Conservation (phyloP, 2,797 vertebrate genomes). For the Acrocephalus scirpaceus region DNA sequence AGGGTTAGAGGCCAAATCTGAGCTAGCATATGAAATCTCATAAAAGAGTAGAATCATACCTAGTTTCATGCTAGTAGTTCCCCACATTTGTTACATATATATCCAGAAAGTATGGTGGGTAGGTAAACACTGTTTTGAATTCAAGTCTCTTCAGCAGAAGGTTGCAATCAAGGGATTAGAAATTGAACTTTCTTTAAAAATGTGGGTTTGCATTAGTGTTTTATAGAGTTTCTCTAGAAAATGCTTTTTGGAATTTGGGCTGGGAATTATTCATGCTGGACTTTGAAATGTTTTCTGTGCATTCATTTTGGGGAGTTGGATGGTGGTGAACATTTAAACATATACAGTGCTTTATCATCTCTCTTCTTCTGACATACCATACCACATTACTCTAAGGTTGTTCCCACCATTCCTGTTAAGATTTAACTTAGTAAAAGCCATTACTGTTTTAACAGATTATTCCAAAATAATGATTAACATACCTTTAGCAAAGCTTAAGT, state of each 20-base stretch:
- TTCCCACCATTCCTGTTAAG: constrained; percentile 40
- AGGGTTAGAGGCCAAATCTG: neutral
- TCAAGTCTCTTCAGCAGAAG: neutral
- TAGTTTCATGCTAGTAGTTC: neutral
- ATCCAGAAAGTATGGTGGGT: fast-evolving
- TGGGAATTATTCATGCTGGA: neutral
- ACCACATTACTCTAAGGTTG: neutral
- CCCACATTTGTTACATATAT: neutral
- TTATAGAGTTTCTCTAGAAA: neutral
- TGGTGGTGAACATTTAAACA: neutral
- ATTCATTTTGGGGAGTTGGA: neutral
- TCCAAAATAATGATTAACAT: constrained; percentile 46
- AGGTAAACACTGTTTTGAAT: neutral
- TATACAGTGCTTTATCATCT: neutral
- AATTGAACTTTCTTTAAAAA: neutral
- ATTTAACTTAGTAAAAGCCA: constrained; percentile 36
- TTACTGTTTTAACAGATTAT: constrained; percentile 2
- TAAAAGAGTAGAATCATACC: neutral
- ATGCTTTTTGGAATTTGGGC: neutral
- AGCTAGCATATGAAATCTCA: neutral
- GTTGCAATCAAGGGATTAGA: neutral
- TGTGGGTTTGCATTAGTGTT: neutral
- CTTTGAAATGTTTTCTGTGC: neutral
- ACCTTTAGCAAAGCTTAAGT: neutral
- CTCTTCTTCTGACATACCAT: neutral